phyloP scores from a whole-genome alignment of 2,797 vertebrate genomes.

The Heliangelus exortis region DNA sequence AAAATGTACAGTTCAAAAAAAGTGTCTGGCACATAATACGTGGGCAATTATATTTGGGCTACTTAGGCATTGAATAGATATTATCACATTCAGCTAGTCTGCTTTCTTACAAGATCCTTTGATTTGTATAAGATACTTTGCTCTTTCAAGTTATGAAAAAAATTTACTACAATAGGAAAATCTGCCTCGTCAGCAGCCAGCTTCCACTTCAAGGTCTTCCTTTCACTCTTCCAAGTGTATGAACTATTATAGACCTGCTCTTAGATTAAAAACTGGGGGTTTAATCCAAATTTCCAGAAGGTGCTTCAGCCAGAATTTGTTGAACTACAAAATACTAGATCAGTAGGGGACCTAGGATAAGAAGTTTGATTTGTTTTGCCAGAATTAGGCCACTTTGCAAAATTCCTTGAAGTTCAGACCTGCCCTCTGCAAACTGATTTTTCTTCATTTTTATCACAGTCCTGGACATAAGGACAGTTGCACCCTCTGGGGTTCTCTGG shows the following conservation, averaged over 20 bases:
- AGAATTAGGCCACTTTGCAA: background rate
- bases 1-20: background rate
- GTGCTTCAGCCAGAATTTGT: background rate
- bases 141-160: background rate
- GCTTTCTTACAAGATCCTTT: background rate
- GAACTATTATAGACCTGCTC: background rate
- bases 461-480: background rate
- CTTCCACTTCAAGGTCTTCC: background rate
- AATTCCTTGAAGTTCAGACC: background rate
- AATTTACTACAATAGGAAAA: background rate
- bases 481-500: background rate
- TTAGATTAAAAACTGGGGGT: background rate
- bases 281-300: background rate
- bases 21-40: background rate
- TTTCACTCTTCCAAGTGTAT: background rate
- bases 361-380: background rate
- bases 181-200: background rate
- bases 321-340: background rate
- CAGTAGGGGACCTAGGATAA: background rate
- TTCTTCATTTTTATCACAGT: background rate
- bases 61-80: background rate
- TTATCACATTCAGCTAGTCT: background rate
- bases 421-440: background rate
- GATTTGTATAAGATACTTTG: background rate
- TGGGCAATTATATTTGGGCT: background rate